Conservation (phyloP, 2,888 invertebrate genomes). For the Pteria penguin region DNA sequence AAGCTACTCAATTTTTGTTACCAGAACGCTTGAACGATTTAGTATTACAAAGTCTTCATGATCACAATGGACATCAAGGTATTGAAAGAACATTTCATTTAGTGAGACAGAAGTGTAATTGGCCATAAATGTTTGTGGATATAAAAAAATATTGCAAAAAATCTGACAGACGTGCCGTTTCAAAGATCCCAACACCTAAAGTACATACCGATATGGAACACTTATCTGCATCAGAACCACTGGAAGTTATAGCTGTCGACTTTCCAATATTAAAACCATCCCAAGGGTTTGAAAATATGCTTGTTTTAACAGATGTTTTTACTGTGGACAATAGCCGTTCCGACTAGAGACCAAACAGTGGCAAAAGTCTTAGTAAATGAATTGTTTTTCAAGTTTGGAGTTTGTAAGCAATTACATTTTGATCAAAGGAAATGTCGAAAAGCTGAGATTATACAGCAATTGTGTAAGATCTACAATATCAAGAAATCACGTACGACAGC, state of each 20-base stretch:
- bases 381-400: constrained; percentile 33
- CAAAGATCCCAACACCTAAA: constrained; percentile 24
- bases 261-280: not conserved
- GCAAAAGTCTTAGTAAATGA: constrained; percentile 27
- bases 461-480: constrained; percentile 47
- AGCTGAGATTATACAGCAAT: constrained; percentile 25
- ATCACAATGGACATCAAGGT: constrained; percentile 50
- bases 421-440: constrained; percentile 36
- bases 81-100: constrained; percentile 38
- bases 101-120: constrained; percentile 39
- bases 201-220: constrained; percentile 20
- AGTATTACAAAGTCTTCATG: constrained; percentile 29
- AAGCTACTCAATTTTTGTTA: constrained; percentile 3
- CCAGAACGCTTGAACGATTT: not conserved
- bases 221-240: constrained; percentile 37
- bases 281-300: not conserved
- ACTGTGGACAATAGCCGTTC: constrained; percentile 1
- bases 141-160: constrained; percentile 26
- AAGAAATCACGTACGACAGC: constrained; percentile 37
- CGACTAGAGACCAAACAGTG: constrained; percentile 7
- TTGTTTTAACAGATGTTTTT: not conserved
- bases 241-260: constrained; percentile 2
- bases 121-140: constrained; percentile 46
- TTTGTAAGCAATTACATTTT: constrained; percentile 30
- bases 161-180: constrained; percentile 48